Percentiles rank a stretch among this genome's conserved stretches.
Evolutionary conservation across 2,113 vertebrate genomes (phyloP).

Genomic region (Esox niger): DNA sequence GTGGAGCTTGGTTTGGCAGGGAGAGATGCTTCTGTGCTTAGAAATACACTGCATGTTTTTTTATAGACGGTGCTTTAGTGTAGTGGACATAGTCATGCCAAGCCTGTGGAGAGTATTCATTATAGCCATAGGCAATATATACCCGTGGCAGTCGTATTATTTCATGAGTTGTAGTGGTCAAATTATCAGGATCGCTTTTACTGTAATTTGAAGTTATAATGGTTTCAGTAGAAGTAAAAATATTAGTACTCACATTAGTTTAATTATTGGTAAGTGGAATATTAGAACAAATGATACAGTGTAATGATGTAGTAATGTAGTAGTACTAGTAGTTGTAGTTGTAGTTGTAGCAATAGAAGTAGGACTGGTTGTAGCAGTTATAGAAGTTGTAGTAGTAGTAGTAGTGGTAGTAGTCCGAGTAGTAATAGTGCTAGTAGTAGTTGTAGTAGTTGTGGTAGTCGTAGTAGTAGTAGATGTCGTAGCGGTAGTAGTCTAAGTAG

Average conservation of each 20-base stretch:
- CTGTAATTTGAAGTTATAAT: too few species aligned
- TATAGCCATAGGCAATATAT: too few species aligned
- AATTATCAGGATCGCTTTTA: too few species aligned
- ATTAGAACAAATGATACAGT: too few species aligned
- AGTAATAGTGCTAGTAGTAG: neutral
- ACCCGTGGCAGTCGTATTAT: too few species aligned
- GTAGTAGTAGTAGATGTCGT: neutral
- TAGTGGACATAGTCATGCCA: neutral
- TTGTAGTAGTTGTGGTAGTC: neutral
- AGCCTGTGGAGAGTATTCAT: neutral
- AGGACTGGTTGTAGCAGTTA: neutral
- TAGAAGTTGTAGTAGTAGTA: rapidly evolving
- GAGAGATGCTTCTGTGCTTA: neutral
- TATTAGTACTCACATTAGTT: neutral
- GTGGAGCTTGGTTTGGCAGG: neutral
- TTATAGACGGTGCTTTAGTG: neutral
- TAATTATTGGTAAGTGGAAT: rapidly evolving
- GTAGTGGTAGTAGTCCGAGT: neutral
- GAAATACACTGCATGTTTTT: neutral
- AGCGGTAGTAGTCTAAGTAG: neutral
- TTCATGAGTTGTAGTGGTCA: too few species aligned
- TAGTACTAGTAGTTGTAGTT: neutral
- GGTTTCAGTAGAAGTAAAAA: too few species aligned
- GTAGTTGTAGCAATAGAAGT: neutral
- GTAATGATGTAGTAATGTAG: neutral